Conservation (phyloP, 2,888 invertebrate species). For the Actias luna region DNA sequence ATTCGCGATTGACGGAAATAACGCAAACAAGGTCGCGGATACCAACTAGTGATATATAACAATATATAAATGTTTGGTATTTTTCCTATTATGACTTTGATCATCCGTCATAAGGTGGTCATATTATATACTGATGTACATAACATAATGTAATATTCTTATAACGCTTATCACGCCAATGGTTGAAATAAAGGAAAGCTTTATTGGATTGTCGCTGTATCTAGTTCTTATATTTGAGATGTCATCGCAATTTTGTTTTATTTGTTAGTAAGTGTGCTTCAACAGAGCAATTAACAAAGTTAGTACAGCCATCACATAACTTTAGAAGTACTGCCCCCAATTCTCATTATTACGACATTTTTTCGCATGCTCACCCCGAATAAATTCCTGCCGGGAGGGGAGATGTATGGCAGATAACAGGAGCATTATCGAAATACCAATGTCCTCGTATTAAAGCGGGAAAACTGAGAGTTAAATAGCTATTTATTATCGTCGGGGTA, state of each 20-base stretch:
- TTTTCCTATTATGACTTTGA: neutral
- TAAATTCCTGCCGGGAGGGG: constrained; percentile 65
- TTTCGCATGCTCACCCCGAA: constrained; percentile 71
- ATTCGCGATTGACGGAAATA: too few species aligned
- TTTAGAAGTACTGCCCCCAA: constrained; percentile 54
- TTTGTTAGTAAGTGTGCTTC: neutral
- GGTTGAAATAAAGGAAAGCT: neutral
- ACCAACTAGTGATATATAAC: neutral
- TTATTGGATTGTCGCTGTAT: neutral
- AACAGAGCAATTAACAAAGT: constrained; percentile 20
- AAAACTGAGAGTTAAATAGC: constrained; percentile 26
- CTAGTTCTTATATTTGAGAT: neutral
- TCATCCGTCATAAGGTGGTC: too few species aligned
- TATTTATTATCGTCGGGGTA: constrained; percentile 11
- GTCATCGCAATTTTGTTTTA: neutral
- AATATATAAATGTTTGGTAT: neutral
- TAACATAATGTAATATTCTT: too few species aligned
- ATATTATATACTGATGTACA: too few species aligned
- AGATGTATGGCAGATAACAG: constrained; percentile 72
- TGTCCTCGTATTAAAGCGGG: constrained; percentile 74
- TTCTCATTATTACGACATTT: constrained; percentile 77
- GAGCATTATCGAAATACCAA: constrained; percentile 78
- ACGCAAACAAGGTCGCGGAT: neutral
- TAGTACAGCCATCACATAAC: constrained; percentile 42
- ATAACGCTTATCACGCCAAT: too few species aligned